Evolutionary conservation across 1,140 invertebrate genomes (phyloP).

Genomic region (silkworm (Bombyx mori)): DNA sequence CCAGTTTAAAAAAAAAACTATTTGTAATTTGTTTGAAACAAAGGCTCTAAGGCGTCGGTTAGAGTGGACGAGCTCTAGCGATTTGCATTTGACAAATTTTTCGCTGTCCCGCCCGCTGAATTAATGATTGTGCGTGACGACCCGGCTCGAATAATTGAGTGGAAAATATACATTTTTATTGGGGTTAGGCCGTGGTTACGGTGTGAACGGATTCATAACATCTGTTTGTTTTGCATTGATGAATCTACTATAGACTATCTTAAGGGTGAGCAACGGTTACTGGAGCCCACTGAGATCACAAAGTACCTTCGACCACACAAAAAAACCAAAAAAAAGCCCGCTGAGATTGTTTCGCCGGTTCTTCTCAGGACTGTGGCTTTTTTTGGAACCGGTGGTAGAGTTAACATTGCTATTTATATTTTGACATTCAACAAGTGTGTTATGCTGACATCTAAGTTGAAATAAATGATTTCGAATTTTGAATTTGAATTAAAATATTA

Average conservation of each 20-base stretch:
- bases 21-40: constrained; percentile 1
- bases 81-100: constrained; percentile 30
- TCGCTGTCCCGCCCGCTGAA: constrained; percentile 15
- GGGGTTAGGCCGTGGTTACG: background rate
- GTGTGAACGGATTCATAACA: constrained; percentile 5
- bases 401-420: too few species aligned
- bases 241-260: background rate
- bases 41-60: constrained; percentile 3
- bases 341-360: too few species aligned
- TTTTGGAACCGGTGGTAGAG: too few species aligned
- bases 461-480: too few species aligned
- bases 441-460: too few species aligned
- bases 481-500: too few species aligned
- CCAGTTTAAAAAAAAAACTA: background rate
- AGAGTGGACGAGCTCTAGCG: constrained; percentile 5
- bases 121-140: constrained; percentile 20
- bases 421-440: too few species aligned
- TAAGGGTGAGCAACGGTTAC: too few species aligned
- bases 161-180: constrained; percentile 18
- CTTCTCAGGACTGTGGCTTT: too few species aligned
- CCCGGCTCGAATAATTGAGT: constrained; percentile 16
- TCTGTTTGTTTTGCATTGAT: background rate
- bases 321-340: too few species aligned
- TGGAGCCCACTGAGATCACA: background rate
- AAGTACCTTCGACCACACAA: background rate